Conservation (phyloP, 2,888 invertebrate species). For the Augiades crinisus region DNA sequence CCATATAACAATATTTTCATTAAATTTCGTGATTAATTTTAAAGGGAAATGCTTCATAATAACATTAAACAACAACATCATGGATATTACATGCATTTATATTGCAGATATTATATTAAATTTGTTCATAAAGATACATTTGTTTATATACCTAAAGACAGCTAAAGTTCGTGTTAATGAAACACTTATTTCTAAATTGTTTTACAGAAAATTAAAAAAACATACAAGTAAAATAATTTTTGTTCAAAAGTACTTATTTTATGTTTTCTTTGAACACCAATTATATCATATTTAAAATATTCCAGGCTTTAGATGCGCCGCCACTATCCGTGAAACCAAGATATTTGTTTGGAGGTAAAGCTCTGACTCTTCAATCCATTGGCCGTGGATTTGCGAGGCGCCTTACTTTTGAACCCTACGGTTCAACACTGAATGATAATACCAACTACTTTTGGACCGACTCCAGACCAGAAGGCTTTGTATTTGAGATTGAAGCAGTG, state of each 20-base stretch:
- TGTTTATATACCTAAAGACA: neutral
- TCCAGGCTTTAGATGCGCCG: slow-evolving; percentile 69
- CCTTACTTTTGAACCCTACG: slow-evolving; percentile 85
- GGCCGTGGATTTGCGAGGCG: slow-evolving; percentile 88
- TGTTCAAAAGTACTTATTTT: neutral
- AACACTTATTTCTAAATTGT: no score
- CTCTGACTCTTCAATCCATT: slow-evolving; percentile 84
- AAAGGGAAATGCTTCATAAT: slow-evolving; percentile 21
- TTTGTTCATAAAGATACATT: neutral
- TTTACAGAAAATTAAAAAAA: neutral
- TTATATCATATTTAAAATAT: slow-evolving; percentile 47
- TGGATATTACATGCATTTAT: slow-evolving; percentile 6
- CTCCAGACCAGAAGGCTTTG: slow-evolving; percentile 86
- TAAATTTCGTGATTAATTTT: slow-evolving; percentile 50
- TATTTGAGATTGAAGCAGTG: slow-evolving; percentile 86
- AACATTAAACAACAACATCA: slow-evolving; percentile 3
- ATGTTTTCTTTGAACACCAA: slow-evolving; percentile 19
- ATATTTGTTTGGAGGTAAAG: slow-evolving; percentile 84
- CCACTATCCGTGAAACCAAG: slow-evolving; percentile 72
- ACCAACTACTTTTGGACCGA: slow-evolving; percentile 90
- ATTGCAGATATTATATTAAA: neutral
- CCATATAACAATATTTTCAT: slow-evolving; percentile 64
- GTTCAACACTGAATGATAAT: slow-evolving; percentile 83
- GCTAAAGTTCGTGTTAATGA: no score
- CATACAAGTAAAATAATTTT: neutral